Evolutionary conservation across 2,113 vertebrate genomes (phyloP), one percentile per base, ranked within the genome.

Genomic region (Bujurquina vittata): DNA sequence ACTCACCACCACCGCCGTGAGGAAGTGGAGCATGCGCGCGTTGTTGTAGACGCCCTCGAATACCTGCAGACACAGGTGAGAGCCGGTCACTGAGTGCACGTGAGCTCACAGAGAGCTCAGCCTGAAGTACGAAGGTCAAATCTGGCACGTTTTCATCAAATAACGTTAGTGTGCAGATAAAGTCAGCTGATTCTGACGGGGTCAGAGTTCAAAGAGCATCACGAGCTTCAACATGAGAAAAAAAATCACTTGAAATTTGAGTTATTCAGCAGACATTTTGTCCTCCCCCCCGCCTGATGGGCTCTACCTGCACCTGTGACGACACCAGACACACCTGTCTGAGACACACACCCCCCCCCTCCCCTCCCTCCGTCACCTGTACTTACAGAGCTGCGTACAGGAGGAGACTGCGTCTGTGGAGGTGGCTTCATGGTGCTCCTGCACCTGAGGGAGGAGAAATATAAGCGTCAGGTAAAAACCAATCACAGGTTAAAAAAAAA

Each of bases 31-130:
- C 96, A 97, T 97, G 69, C 96, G 93, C 40, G 96, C 95, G 62
- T 97, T 97, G 87, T 96, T 96, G 89, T 97, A 97, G 26, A 97
- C 95, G 76, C 96, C 96, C 75, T 97, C 96, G 89, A 96, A 97
- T 11, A 95, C 95, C 96, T 97, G 84, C 22, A 49, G 88, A 79
- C 2, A 46, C 31, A 20, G 31, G n/a, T 52, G 65, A 67, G 62
- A 65, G 65, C 65, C 26, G 14, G 15, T 46, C 37, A 49, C 18
- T 49, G 5, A 49, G 14, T 17, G 15, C 14, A 52, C 7, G 3
- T 7, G 49, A 52, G 0, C 1, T 52, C 17, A 49, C 12, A 12
- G 12, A 14, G 15, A 17, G 4, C 4, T 49, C 46, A 49, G 40
- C 10, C 1, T 12, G 31, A 33, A 7, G 31, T 33, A 7, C 7